Evolutionary conservation across 2,113 vertebrate species (phyloP).

Genomic region (Hassar affinis): DNA sequence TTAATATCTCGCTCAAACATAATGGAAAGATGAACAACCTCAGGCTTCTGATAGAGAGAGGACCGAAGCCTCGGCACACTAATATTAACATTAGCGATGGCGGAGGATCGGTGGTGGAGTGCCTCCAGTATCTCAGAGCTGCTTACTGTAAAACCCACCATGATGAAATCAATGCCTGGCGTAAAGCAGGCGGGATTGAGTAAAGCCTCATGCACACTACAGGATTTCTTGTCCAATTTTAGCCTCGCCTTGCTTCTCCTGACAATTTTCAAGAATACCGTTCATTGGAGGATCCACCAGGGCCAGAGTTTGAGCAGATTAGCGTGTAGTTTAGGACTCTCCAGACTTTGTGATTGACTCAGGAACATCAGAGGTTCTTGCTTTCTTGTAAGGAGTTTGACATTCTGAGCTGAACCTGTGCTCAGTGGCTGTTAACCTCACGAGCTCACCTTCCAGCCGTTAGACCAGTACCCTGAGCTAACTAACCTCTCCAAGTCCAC

Average conservation of each 20-base stretch:
- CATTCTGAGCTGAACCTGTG: neutral
- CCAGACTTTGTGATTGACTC: neutral
- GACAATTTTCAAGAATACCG: neutral
- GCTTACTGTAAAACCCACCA: conserved; percentile 29
- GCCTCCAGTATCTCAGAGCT: conserved; percentile 29
- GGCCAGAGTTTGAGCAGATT: neutral
- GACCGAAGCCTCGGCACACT: neutral
- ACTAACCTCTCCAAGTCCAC: too few species aligned
- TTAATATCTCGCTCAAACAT: neutral
- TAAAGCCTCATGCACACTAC: conserved; percentile 10
- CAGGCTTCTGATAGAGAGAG: neutral
- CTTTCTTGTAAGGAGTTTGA: neutral
- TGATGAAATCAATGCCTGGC: conserved; percentile 35
- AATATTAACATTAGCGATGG: neutral
- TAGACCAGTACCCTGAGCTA: neutral
- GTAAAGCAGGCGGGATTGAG: conserved; percentile 14
- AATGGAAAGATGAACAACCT: neutral
- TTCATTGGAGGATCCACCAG: neutral
- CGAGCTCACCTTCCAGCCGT: too few species aligned
- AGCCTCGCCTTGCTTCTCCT: neutral
- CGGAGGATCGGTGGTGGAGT: neutral
- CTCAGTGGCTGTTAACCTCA: neutral
- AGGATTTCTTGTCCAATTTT: conserved; percentile 10
- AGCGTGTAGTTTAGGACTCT: neutral
- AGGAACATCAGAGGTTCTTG: neutral